These are phyloP conservation scores for Bettongia penicillata DNA, from an alignment of 2,113 vertebrate species.

Conservation along the genomic window DNA sequence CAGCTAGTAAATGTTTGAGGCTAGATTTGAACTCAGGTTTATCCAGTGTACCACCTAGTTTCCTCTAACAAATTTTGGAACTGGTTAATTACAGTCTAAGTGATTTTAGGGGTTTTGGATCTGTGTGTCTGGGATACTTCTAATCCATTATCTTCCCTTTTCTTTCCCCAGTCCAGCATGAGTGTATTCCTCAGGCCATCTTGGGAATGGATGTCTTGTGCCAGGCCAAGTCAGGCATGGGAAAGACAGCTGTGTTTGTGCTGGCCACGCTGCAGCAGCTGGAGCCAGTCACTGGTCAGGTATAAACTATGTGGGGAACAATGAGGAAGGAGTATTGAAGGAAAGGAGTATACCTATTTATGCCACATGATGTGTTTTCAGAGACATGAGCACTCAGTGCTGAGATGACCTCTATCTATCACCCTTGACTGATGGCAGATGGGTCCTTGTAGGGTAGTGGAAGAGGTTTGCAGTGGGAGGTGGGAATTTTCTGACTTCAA, in stretches of 20 bases:
- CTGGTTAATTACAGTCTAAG: background rate
- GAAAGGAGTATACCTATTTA: background rate
- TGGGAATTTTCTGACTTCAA: background rate
- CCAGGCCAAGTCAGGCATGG: constrained; percentile 92
- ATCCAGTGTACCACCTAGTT: background rate
- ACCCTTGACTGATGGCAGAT: background rate
- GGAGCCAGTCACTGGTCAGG: constrained; percentile 90
- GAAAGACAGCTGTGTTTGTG: constrained; percentile 90
- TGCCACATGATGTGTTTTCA: background rate
- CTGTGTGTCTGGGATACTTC: background rate
- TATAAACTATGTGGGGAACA: constrained; percentile 53
- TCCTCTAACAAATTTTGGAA: background rate
- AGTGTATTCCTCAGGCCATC: constrained; percentile 91
- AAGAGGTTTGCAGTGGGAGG: background rate
- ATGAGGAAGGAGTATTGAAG: background rate
- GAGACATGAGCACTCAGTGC: background rate
- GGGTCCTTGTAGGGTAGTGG: background rate
- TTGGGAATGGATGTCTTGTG: constrained; percentile 91
- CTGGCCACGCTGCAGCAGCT: constrained; percentile 89
- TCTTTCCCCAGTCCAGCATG: constrained; percentile 86
- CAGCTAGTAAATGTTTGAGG: background rate
- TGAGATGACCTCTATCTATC: constrained; percentile 3
- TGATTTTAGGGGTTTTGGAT: background rate
- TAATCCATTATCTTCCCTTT: background rate
- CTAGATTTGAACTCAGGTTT: background rate